Conservation (phyloP, 2,797 vertebrate genomes). For the Mormyrops boulengeri region DNA sequence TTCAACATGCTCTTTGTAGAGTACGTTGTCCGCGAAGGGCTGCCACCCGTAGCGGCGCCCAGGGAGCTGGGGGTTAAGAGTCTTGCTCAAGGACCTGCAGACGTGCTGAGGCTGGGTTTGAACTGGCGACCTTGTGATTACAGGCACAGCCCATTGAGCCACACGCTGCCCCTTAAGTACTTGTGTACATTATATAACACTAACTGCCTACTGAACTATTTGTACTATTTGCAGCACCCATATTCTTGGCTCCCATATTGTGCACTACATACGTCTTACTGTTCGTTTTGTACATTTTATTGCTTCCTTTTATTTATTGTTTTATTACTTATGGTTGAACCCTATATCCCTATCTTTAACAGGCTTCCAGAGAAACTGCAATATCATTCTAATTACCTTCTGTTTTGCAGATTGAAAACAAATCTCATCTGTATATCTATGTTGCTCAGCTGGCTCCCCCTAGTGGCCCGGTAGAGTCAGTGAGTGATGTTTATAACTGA, state of each 20-base stretch:
- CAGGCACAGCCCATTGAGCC: too few relatives aligned
- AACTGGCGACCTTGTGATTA: too few relatives aligned
- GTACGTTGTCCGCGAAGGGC: too few relatives aligned
- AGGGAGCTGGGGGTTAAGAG: too few relatives aligned
- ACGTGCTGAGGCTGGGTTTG: too few relatives aligned
- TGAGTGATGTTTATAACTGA: not conserved
- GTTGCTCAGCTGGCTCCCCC: not conserved
- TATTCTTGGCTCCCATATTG: not conserved
- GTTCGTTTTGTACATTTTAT: not conserved
- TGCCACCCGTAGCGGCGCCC: too few relatives aligned
- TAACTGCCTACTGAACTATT: too few relatives aligned
- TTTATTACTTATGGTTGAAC: not conserved
- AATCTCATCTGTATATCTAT: not conserved
- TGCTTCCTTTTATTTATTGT: not conserved
- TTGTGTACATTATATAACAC: not conserved
- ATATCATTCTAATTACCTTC: not conserved
- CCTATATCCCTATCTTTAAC: not conserved
- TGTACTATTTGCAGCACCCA: too few relatives aligned
- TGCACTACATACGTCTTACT: not conserved
- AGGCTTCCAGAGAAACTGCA: not conserved
- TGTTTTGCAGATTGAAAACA: not conserved
- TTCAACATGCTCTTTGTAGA: too few relatives aligned
- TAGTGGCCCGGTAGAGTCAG: not conserved
- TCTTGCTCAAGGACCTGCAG: too few relatives aligned
- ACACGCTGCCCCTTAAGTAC: not conserved